Conservation (phyloP, 2,888 invertebrate genomes). For the Myathropa florea region DNA sequence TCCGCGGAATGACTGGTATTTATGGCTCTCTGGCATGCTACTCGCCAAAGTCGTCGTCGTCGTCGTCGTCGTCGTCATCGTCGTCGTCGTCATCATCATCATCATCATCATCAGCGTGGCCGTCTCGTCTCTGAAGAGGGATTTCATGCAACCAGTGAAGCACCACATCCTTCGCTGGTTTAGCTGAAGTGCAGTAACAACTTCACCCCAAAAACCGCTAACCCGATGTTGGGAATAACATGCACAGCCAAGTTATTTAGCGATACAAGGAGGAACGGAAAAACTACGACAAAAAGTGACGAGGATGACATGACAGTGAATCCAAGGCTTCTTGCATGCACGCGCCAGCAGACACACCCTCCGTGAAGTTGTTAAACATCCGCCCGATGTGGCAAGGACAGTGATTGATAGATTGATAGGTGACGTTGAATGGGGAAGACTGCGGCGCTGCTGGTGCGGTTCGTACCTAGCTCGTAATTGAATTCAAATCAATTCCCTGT, state of each 20-base stretch:
- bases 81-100: background rate
- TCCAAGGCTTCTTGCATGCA: slow-evolving; percentile 9
- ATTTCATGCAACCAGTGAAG: slow-evolving; percentile 40
- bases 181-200: slow-evolving; percentile 49
- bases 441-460: slow-evolving; percentile 6
- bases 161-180: background rate
- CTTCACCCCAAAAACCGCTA: slow-evolving; percentile 41
- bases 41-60: background rate
- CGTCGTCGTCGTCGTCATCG: background rate
- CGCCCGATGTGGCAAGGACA: slow-evolving; percentile 41
- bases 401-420: slow-evolving; percentile 65
- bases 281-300: slow-evolving; percentile 38
- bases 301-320: slow-evolving; percentile 38
- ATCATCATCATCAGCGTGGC: background rate
- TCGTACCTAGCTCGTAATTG: slow-evolving; percentile 45
- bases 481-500: slow-evolving; percentile 52
- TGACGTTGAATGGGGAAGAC: slow-evolving; percentile 12
- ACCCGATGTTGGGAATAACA: slow-evolving; percentile 19
- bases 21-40: slow-evolving; percentile 44
- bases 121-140: background rate
- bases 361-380: slow-evolving; percentile 38
- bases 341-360: background rate
- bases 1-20: slow-evolving; percentile 57
- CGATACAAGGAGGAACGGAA: background rate
- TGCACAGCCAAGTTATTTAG: background rate